Evolutionary conservation across 2,888 invertebrate species (phyloP).

Genomic region (Archips xylosteana): DNA sequence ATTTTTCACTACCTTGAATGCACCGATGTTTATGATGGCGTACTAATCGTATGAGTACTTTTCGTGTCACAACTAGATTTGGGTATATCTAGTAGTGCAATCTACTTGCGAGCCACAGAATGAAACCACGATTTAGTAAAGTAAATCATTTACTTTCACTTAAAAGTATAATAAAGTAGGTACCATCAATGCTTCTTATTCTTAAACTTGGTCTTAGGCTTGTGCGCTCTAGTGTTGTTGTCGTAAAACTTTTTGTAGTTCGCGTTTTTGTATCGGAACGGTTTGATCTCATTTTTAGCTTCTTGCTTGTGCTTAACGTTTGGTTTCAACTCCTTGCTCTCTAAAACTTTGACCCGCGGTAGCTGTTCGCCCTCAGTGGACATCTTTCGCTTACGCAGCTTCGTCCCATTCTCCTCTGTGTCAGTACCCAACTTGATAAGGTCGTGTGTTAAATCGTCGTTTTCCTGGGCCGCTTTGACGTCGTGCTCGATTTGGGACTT

Average conservation of each 20-base stretch:
- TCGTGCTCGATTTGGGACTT: conserved; percentile 56
- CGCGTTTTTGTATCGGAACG: conserved; percentile 62
- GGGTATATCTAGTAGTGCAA: too few species aligned
- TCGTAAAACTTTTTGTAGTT: conserved; percentile 70
- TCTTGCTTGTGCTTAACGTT: conserved; percentile 47
- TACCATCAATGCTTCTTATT: conserved; percentile 66
- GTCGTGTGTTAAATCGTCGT: conserved; percentile 18
- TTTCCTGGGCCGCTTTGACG: conserved; percentile 32
- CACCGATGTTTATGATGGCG: too few species aligned
- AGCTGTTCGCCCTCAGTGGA: conserved; percentile 53
- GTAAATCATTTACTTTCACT: conserved; percentile 58
- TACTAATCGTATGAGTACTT: too few species aligned
- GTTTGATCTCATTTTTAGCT: conserved; percentile 48
- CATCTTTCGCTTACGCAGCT: conserved; percentile 61
- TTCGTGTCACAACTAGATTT: too few species aligned
- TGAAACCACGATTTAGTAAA: conserved; percentile 48
- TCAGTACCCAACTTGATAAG: neutral
- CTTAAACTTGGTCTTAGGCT: conserved; percentile 65
- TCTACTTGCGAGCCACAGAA: conserved; percentile 29
- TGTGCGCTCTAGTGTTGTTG: conserved; percentile 59
- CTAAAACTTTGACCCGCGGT: conserved; percentile 34
- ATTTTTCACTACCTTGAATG: too few species aligned
- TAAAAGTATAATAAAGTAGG: conserved; percentile 50
- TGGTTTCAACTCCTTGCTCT: conserved; percentile 41
- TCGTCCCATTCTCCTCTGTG: conserved; percentile 42